These are phyloP conservation scores for Grallaria varia DNA, from an alignment of 2,113 vertebrate genomes.

Conservation along the genomic window DNA sequence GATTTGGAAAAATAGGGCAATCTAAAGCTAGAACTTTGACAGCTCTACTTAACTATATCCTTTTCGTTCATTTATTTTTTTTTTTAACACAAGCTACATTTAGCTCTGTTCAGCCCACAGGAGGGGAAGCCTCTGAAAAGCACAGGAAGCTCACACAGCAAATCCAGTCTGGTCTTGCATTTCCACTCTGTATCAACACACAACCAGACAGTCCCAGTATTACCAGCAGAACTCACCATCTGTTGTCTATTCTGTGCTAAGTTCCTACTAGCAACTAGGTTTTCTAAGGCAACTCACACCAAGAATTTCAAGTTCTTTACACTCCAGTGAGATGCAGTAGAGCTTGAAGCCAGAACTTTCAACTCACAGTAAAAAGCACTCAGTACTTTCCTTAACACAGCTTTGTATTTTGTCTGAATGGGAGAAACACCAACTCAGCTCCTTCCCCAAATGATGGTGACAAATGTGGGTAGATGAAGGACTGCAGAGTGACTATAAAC, in stretches of 20 bases:
- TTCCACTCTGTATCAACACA: not conserved
- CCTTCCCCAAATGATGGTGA: not conserved
- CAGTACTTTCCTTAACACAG: not conserved
- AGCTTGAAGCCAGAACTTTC: not conserved
- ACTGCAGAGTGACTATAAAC: not conserved
- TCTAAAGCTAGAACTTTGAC: not conserved
- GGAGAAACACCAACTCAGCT: not conserved
- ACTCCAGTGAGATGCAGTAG: not conserved
- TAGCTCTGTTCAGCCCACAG: not conserved
- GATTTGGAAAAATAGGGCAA: not conserved
- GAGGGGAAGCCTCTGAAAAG: not conserved
- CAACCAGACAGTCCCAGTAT: not conserved
- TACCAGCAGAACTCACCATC: not conserved
- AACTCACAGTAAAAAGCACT: not conserved
- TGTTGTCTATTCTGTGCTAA: not conserved
- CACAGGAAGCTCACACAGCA: not conserved
- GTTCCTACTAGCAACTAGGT: not conserved
- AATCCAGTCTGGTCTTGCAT: not conserved
- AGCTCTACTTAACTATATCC: not conserved
- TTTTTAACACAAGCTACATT: not conserved
- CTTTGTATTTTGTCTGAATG: not conserved
- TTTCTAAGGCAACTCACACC: constrained; percentile 18
- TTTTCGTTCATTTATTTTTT: not conserved
- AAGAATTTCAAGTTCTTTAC: not conserved
- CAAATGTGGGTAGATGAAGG: not conserved